Evolutionary conservation across 2,888 invertebrate genomes (phyloP), one percentile per base, ranked within the genome.

Genomic region (Gasteruption jaculator): DNA sequence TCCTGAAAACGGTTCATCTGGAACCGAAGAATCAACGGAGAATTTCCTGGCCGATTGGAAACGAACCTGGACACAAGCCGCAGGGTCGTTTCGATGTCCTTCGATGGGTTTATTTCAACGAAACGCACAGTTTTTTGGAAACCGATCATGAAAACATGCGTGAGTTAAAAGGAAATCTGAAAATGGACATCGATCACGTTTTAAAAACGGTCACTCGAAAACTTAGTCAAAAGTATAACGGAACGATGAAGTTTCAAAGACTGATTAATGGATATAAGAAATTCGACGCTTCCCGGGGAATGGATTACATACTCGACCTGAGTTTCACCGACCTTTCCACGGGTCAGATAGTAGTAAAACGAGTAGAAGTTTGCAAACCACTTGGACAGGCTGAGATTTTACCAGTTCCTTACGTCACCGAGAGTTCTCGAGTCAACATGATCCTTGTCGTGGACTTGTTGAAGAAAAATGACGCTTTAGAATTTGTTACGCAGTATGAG

Each of bases 401-500:
- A 25, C 85, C 89, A 2, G 89, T 92, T 65, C 95, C 94, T 0
- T 96, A 95, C 73, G 95, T 96, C 1, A 96, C 95, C 0, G 96
- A 97, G 76, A 90, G 86, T 70, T 85, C 86, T 5, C 77, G 89
- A 50, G 79, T 95, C 4, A 81, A 83, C 43, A 74, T 94, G 50
- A 71, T 95, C 53, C 71, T 94, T 49, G 83, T 86, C 0, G 76
- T 88, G 3, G 77, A 79, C 60, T 73, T 79, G 58, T 66, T 68
- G 41, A 76, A 77, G 55, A 71, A 73, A 16, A 66, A 73, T 2
- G 77, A 80, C 37, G 81, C 82, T 3, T 65, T 77, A 15, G 74
- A 75, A 19, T 90, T 92, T 71, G 75, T 94, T 38, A 76, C 77
- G 21, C 77, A 81, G 42, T 92, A 90, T 69, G 81, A 83, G 34